Conservation (phyloP, 2,797 vertebrate genomes). For the Tapera naevia region DNA sequence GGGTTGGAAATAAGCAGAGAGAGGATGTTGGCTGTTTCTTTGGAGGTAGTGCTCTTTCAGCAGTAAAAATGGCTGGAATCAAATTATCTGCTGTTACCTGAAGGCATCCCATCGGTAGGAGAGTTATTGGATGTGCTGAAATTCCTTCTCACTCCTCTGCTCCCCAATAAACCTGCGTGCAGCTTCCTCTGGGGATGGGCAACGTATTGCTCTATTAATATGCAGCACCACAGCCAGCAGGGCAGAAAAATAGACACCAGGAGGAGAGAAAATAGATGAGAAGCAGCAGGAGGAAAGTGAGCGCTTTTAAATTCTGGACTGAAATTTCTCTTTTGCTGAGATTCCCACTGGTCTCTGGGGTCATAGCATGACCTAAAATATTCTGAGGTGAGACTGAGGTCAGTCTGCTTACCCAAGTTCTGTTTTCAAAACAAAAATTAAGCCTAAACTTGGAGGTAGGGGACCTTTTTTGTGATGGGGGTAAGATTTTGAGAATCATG, state of each 20-base stretch:
- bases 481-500: not conserved
- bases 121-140: not conserved
- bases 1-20: not conserved
- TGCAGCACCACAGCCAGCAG: slow-evolving; percentile 13
- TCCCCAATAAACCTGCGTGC: not conserved
- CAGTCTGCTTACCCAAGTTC: not conserved
- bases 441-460: not conserved
- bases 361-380: not conserved
- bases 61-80: not conserved
- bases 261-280: not conserved
- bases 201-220: not conserved
- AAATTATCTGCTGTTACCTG: not conserved
- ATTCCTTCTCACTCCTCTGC: not conserved
- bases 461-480: not conserved
- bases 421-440: not conserved
- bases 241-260: not conserved
- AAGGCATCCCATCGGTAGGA: not conserved
- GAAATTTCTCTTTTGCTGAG: not conserved
- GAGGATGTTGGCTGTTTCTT: not conserved
- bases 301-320: not conserved
- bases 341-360: not conserved
- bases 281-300: slow-evolving; percentile 1
- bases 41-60: not conserved
- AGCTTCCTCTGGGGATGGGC: not conserved
- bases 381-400: not conserved